phyloP scores from a whole-genome alignment of 2,797 vertebrate species.

The Oryzias sinensis region DNA sequence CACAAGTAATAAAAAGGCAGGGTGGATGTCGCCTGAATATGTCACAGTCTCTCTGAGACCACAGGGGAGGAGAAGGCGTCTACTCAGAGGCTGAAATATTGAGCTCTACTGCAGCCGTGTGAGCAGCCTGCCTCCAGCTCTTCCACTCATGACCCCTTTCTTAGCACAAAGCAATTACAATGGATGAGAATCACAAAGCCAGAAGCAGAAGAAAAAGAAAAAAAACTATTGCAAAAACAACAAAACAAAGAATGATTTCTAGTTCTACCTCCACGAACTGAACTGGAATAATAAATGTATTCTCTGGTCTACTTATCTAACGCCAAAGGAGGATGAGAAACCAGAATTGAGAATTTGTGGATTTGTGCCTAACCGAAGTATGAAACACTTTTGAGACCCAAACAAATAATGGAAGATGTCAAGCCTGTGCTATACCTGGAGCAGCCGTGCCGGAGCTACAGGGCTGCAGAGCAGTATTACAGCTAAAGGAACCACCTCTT shows the following conservation, averaged over 20 bases:
- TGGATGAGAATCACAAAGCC: slow-evolving; percentile 48
- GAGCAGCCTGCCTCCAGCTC: slow-evolving; percentile 53
- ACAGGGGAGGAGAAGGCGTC: slow-evolving; percentile 49
- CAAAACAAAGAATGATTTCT: slow-evolving; percentile 50
- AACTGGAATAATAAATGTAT: slow-evolving; percentile 50
- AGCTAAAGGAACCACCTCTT: slow-evolving; percentile 44
- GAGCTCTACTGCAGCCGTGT: slow-evolving; percentile 51
- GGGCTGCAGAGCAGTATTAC: slow-evolving; percentile 47
- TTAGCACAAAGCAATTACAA: slow-evolving; percentile 69
- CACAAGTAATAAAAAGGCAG: slow-evolving; percentile 51
- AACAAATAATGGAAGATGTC: slow-evolving; percentile 61
- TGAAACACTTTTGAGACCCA: slow-evolving; percentile 20
- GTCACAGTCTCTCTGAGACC: slow-evolving; percentile 63
- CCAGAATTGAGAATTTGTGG: slow-evolving; percentile 27
- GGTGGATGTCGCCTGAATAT: slow-evolving; percentile 48
- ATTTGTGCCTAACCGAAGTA: slow-evolving; percentile 23
- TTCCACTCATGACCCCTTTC: slow-evolving; percentile 56
- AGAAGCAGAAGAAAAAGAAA: slow-evolving; percentile 24
- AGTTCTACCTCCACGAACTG: slow-evolving; percentile 35
- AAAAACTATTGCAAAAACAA: slow-evolving; percentile 34
- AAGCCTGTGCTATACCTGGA: slow-evolving; percentile 38
- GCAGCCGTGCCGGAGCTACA: slow-evolving; percentile 39
- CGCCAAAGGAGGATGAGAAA: slow-evolving; percentile 25
- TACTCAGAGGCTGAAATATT: slow-evolving; percentile 67
- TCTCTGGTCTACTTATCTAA: slow-evolving; percentile 53